Evolutionary conservation across 2,888 invertebrate species (phyloP), one percentile per base, ranked within the genome.

Genomic region (Torymus auratus): DNA sequence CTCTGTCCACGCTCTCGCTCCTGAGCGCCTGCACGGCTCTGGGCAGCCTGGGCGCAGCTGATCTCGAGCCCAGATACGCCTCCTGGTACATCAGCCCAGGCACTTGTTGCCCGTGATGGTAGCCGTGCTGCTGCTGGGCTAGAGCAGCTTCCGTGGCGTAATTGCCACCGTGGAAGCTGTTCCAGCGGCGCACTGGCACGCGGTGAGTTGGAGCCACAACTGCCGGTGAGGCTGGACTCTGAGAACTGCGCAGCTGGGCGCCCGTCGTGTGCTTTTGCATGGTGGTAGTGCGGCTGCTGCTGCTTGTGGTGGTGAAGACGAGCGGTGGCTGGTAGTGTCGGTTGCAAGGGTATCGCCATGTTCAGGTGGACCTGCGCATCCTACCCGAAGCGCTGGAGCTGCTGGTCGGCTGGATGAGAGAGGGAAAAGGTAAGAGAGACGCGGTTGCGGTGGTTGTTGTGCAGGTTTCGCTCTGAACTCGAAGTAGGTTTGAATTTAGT

Each of bases 151-250:
- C 89, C 86, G 79, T 87, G 86, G 20, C 81, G 71, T 83, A 83
- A 52, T 83, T 83, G 20, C 81, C 79, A 0, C 89, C 89, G 84
- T 92, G 92, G 84, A 92, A 91, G 83, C 92, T 92, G 88, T 92
- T 92, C 92, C 92, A 92, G 79, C 92, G 87, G 73, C 92, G 88
- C 80, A 92, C 91, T 55, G 92, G 91, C 80, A 91, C 91, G 78
- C 89, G 87, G 82, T 84, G 86, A 12, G 68, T 83, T 69, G 89
- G 87, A 13, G 88, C 86, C 65, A 86, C 20, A 0, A 52, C 5
- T 0, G 53, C 7, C 85, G 72, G 86, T 86, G 80, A 72, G 82
- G 75, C 67, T 70, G 53, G 60, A 17, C 67, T 60, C 17, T 82
- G 78, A 74, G 84, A 85, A 72, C 87, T 87, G 23, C 88, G 87